phyloP scores from a whole-genome alignment of 2,888 invertebrate genomes.

The Hartigia nigra region DNA sequence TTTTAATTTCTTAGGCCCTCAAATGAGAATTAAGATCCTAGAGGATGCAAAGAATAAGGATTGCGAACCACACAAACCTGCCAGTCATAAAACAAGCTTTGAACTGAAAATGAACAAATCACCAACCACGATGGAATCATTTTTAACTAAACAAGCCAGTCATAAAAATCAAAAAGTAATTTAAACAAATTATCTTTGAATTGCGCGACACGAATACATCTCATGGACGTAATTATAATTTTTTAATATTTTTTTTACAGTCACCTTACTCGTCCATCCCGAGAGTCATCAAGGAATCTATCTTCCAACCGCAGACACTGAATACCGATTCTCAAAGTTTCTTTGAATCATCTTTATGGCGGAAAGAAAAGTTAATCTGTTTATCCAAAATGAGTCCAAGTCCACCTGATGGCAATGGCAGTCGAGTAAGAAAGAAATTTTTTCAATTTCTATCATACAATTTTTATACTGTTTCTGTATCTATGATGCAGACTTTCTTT shows the following conservation, averaged over 20 bases:
- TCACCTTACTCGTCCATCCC: constrained; percentile 37
- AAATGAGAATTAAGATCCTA: constrained; percentile 26
- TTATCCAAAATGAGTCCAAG: constrained; percentile 48
- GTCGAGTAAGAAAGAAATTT: neutral
- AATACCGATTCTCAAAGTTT: constrained; percentile 43
- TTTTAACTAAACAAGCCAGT: constrained; percentile 16
- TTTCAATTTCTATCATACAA: neutral
- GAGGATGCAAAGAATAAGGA: constrained; percentile 35
- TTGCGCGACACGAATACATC: neutral
- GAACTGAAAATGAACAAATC: constrained; percentile 46
- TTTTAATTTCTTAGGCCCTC: constrained; percentile 21
- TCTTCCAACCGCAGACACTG: constrained; percentile 40
- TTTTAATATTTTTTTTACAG: constrained; percentile 22
- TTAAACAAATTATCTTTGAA: neutral
- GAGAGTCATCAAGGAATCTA: constrained; percentile 36
- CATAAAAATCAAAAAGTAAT: constrained; percentile 25
- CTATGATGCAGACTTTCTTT: neutral
- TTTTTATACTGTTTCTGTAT: neutral
- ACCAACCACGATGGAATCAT: constrained; percentile 37
- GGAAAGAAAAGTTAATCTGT: constrained; percentile 51
- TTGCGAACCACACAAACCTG: constrained; percentile 54
- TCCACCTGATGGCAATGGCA: constrained; percentile 15
- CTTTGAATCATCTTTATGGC: constrained; percentile 54
- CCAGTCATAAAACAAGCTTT: constrained; percentile 51
- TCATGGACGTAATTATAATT: neutral